Conservation (phyloP, 2,888 invertebrate genomes). For the Nasonia oneida region DNA sequence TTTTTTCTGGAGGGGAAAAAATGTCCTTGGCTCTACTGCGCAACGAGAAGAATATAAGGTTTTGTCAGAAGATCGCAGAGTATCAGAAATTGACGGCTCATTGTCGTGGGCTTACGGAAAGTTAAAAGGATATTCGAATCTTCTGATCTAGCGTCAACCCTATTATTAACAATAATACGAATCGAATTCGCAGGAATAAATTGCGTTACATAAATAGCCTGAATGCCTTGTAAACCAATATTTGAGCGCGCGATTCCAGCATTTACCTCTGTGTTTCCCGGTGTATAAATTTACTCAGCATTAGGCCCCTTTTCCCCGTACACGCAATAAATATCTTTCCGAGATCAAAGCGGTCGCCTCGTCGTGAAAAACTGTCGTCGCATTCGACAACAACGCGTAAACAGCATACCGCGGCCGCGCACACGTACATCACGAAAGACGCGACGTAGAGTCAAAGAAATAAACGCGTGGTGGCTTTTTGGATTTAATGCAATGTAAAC, state of each 20-base stretch:
- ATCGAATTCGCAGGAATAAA: neutral
- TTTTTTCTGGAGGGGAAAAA: conserved; percentile 5
- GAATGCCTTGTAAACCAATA: conserved; percentile 2
- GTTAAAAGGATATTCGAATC: neutral
- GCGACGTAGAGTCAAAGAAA: conserved; percentile 12
- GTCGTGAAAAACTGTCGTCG: neutral
- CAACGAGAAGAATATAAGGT: neutral
- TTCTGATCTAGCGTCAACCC: neutral
- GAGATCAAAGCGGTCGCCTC: neutral
- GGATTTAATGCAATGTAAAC: conserved; percentile 75
- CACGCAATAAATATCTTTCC: neutral
- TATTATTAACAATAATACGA: neutral
- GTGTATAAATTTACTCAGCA: conserved; percentile 7
- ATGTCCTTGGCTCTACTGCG: neutral
- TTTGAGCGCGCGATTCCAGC: neutral
- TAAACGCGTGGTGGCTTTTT: conserved; percentile 64
- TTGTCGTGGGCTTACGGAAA: neutral
- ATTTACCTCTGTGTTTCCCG: neutral
- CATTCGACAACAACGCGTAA: neutral
- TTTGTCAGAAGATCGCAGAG: conserved; percentile 11
- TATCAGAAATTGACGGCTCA: conserved; percentile 8
- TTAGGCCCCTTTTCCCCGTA: neutral
- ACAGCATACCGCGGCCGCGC: neutral
- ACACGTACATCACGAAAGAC: neutral
- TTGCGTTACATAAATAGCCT: conserved; percentile 21